Conservation (phyloP, 2,113 vertebrate genomes). For the Tauraco erythrolophus region DNA sequence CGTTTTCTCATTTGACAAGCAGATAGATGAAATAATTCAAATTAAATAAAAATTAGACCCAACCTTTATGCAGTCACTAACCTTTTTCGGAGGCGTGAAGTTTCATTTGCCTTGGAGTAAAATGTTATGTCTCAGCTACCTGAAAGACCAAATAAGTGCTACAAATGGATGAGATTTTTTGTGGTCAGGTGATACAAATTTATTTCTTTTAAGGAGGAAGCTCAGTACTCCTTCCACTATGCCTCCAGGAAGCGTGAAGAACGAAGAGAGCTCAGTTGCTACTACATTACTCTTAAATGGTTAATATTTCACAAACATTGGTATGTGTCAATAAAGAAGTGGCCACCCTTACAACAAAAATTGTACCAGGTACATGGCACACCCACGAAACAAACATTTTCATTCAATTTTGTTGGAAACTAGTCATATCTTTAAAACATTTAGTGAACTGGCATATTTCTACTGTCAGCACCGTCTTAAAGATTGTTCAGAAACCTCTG, state of each 20-base stretch:
- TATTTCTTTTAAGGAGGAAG: not conserved
- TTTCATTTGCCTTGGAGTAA: not conserved
- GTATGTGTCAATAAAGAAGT: not conserved
- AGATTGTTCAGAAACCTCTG: not conserved
- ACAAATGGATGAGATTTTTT: not conserved
- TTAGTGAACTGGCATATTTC: not conserved
- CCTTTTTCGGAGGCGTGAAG: not conserved
- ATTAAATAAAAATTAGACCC: not conserved
- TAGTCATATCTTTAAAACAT: not conserved
- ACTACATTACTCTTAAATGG: not conserved
- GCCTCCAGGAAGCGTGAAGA: not conserved
- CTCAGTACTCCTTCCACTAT: not conserved
- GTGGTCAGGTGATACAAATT: not conserved
- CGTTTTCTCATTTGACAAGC: not conserved
- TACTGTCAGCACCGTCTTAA: not conserved
- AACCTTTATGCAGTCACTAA: not conserved
- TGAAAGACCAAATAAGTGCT: not conserved
- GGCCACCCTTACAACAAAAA: not conserved
- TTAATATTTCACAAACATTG: not conserved
- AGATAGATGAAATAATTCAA: not conserved
- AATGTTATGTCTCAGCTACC: not conserved
- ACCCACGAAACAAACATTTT: not conserved
- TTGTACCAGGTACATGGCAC: accelerated
- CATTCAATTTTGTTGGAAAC: not conserved
- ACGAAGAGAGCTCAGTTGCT: not conserved